Conservation (phyloP, 2,113 vertebrate genomes). For the Megaceryle maxima region DNA sequence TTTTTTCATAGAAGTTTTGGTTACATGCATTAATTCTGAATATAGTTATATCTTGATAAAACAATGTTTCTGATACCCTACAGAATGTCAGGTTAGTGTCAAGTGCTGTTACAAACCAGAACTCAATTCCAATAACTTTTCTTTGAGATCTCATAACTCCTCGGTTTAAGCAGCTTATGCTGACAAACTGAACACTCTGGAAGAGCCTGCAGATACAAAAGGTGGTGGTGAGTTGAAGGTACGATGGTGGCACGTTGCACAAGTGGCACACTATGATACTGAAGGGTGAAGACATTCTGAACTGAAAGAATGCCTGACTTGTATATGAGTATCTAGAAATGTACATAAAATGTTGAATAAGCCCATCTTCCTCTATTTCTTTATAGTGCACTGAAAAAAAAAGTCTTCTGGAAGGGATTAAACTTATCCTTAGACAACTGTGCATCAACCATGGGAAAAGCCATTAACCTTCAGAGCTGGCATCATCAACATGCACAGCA, state of each 20-base stretch:
- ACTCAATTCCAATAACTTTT: background rate
- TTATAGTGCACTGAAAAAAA: background rate
- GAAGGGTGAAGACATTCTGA: background rate
- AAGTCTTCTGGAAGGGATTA: background rate
- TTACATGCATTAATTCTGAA: background rate
- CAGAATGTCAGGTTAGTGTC: conserved; percentile 77
- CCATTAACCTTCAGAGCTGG: background rate
- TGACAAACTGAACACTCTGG: background rate
- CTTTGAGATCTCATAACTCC: background rate
- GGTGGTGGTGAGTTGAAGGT: background rate
- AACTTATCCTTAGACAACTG: background rate
- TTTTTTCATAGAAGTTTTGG: background rate
- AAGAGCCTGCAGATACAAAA: background rate
- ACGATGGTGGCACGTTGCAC: background rate
- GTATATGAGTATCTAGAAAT: background rate
- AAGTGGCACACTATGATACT: background rate
- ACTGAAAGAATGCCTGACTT: background rate
- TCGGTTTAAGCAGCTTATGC: background rate
- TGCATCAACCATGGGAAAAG: background rate
- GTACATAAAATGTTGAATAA: background rate
- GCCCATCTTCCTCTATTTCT: background rate
- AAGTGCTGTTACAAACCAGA: background rate
- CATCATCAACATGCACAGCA: background rate
- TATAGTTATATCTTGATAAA: background rate
- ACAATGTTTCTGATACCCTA: background rate